Evolutionary conservation across 2,888 invertebrate species (phyloP), one percentile per base, ranked within the genome.

Genomic region (Orchesellides sinensis): DNA sequence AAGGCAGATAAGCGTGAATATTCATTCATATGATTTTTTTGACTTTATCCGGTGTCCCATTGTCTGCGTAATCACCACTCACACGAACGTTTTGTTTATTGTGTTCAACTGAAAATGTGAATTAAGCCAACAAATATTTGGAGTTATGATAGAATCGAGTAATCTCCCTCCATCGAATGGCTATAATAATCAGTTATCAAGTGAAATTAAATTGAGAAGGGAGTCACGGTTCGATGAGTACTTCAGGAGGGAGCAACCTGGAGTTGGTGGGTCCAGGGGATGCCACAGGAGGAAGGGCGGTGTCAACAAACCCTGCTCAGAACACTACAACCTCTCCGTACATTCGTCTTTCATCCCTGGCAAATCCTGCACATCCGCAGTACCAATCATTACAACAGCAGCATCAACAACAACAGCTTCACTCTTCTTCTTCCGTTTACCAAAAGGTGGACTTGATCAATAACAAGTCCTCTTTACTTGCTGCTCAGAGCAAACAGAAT

Each of bases 401-500:
- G 19, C 75, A 75, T 25, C 75, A 83, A 19, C 73, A 77, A 65
- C 83, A 70, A 45, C 78, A 68, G 1, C 73, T 68, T 23, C 72
- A 61, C 21, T n/a, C n/a, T n/a, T n/a, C n/a, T n/a, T n/a, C n/a
- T 19, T 59, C 81, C 54, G 74, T 81, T 74, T 81, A 81, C 27
- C 81, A 81, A 49, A 81, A 81, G 81, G 81, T 81, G 68, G 81
- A n/a, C n/a, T n/a, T n/a, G n/a, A n/a, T n/a, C n/a, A n/a, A n/a
- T n/a, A n/a, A n/a, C n/a, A n/a, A n/a, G n/a, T n/a, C n/a, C n/a
- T n/a, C n/a, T n/a, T n/a, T n/a, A n/a, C n/a, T n/a, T n/a, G n/a
- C n/a, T n/a, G n/a, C n/a, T n/a, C n/a, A n/a, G 73, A 59, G 21
- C 14, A 32, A 19, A 2, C 10, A 40, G 27, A 79, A 40, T 49